phyloP scores from a whole-genome alignment of 2,797 vertebrate species.

The Notoglanidium macrostoma region DNA sequence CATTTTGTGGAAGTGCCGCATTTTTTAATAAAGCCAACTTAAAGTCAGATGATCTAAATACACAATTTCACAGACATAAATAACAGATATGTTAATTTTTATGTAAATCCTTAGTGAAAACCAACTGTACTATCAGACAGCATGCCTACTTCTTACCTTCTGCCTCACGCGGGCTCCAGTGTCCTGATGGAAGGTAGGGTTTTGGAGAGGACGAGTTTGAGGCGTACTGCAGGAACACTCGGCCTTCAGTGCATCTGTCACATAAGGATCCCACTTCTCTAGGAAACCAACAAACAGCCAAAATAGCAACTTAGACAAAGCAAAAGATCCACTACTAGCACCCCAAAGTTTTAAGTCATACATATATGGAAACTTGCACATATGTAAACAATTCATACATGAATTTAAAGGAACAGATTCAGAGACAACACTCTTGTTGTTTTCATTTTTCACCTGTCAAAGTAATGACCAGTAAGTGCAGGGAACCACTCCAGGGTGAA shows the following conservation, averaged over 20 bases:
- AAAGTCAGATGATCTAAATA: background rate
- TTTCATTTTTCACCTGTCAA: slow-evolving; percentile 89
- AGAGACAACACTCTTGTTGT: background rate
- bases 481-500: slow-evolving; percentile 95
- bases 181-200: slow-evolving; percentile 91
- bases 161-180: slow-evolving; percentile 97
- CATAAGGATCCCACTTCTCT: slow-evolving; percentile 99
- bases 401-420: background rate
- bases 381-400: background rate
- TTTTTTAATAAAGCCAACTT: background rate
- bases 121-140: background rate
- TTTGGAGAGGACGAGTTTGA: slow-evolving; percentile 93
- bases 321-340: slow-evolving; percentile 13
- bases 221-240: slow-evolving; percentile 90
- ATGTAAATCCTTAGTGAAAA: background rate
- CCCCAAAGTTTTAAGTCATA: background rate
- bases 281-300: slow-evolving; percentile 91
- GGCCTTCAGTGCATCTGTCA: slow-evolving; percentile 89
- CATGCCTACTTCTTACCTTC: slow-evolving; percentile 81
- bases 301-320: slow-evolving; percentile 80
- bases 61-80: background rate
- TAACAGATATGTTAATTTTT: background rate
- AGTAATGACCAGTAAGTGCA: slow-evolving; percentile 91
- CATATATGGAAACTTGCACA: background rate
- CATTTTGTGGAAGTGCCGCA: background rate